Evolutionary conservation across 2,113 vertebrate genomes (phyloP), one percentile per base, ranked within the genome.

Genomic region (Brachyhypopomus occidentalis): DNA sequence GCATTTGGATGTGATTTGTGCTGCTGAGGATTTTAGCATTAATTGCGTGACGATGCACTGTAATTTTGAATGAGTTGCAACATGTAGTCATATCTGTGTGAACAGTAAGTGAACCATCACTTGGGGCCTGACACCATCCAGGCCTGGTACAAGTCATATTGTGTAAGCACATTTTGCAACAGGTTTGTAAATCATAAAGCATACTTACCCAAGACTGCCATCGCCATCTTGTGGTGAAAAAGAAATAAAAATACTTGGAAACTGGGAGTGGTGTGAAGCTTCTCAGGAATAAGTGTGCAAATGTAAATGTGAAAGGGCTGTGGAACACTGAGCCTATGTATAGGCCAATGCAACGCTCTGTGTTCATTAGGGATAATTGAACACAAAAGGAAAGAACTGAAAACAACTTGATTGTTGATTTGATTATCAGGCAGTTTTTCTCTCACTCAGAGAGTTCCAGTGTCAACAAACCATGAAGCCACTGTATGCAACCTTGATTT

Each of bases 61-160:
- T 88, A 87, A 84, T 90, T 87, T 83, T 83, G 72, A 87, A 84
- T 90, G 27, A 88, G 89, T 90, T 90, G 87, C 90, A 90, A 89
- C 87, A 92, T 88, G 84, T 83, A 90, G 87, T 85, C 80, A 77
- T 88, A 90, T 91, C 90, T 56, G 76, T 70, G 30, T 55, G 41
- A 80, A 55, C 36, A 79, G 38, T 34, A 72, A 72, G 56, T 90
- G 90, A 92, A 89, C 87, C 89, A 87, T 91, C 88, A 89, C 84
- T 76, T 74, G 84, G 86, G 86, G 79, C 86, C 86, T 86, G 72
- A 22, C 70, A n/a, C 38, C 17, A 36, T 74, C 48, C 60, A 56
- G 34, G 45, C 20, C 70, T 52, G 34, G 38, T 69, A 70, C 60
- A 84, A 74, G 38, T 63, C 85, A 83, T 89, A 83, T 89, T 83